Evolutionary conservation across 2,797 vertebrate species (phyloP).

Genomic region (Sebastolobus altivelis): DNA sequence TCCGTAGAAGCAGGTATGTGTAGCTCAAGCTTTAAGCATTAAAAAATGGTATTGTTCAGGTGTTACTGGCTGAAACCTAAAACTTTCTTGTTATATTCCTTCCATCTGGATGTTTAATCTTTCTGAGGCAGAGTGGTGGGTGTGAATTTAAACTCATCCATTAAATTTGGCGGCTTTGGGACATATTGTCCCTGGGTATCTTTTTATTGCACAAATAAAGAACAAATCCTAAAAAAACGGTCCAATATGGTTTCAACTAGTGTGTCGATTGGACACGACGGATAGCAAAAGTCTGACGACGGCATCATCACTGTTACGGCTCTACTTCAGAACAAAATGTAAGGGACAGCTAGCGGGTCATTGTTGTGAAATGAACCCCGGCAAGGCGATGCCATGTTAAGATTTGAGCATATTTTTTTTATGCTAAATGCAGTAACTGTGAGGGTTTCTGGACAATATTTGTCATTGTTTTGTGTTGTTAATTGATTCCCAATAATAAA

Average conservation of each 20-base stretch:
- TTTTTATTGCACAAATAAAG: not conserved
- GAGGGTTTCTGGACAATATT: too few relatives aligned
- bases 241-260: not conserved
- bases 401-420: too few relatives aligned
- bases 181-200: slow-evolving; percentile 1
- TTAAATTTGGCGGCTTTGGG: slow-evolving; percentile 2
- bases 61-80: slow-evolving; percentile 7
- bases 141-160: slow-evolving; percentile 30
- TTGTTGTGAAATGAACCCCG: too few relatives aligned
- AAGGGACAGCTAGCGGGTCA: too few relatives aligned
- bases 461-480: too few relatives aligned
- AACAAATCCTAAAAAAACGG: not conserved
- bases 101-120: slow-evolving; percentile 34
- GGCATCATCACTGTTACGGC: not conserved
- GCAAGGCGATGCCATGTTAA: too few relatives aligned
- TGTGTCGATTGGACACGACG: not conserved
- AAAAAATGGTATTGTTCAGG: slow-evolving; percentile 7
- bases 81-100: not conserved
- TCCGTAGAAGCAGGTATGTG: not conserved
- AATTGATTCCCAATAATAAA: too few relatives aligned
- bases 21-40: not conserved
- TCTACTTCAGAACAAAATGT: not conserved
- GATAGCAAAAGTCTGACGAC: too few relatives aligned
- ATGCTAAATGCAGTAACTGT: too few relatives aligned
- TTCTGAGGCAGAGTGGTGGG: slow-evolving; percentile 6